Base-by-base conservation (phyloP, 1,140 invertebrate genomes). In the Monomorium pharaonis region DNA sequence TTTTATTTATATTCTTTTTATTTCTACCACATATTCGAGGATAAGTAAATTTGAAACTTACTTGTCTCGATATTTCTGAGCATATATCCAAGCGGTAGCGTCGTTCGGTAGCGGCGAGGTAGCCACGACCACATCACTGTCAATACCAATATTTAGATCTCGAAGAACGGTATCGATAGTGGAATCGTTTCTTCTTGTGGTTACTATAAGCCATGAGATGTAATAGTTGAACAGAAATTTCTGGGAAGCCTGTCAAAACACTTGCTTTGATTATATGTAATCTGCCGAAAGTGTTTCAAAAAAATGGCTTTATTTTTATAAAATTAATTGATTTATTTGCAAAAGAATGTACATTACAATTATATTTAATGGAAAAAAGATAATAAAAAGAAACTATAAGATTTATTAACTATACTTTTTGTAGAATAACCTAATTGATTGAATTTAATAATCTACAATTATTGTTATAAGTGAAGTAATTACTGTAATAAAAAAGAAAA, bases 161-260 rank as follows among this genome's bases (percentile, higher is more conserved):
- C 89, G 70, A 10, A 94, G 80, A 44, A 93, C 69, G 0, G 84
- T 56, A 58, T 94, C 91, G 33, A 93, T 88, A 10, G 87, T 77
- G 1, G 87, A 78, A 12, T 93, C 91, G 0, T 87, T 80, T 6
- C 88, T 80, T 56, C 88, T 90, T 33, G 84, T 86, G 0, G 90
- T 92, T 42, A 94, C 89, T 76, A 94, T 60, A 30, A 94, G 72
- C 93, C 93, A 94, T 0, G 93, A 94, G 3, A 93, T 84, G 51
- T 93, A 93, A 75, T 94, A 93, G 76, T 93, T 92, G 30, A 91
- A 93, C 0, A 92, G 77, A 30, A 88, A 89, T 76, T 93, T 94
- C 67, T 93, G 92, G 0, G 93, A 94, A 9, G 93, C 93, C 93
- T 94, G 14, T 12, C 24, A 37, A 81, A 72, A 85, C 0, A 47